Evolutionary conservation across 2,888 invertebrate species (phyloP).

Genomic region (Brachyptera putata): DNA sequence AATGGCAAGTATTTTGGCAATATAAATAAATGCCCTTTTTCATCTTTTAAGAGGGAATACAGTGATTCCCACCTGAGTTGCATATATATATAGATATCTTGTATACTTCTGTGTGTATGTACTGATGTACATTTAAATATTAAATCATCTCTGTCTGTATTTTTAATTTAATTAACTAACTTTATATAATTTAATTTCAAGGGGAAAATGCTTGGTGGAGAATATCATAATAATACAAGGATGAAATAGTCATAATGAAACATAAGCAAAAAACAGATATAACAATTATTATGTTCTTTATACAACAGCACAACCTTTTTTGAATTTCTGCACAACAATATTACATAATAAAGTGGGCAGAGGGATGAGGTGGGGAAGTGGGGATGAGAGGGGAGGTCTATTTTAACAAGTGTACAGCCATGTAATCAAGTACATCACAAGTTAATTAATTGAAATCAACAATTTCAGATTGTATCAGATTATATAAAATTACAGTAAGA

Average conservation of each 20-base stretch:
- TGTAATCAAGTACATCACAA: slow-evolving; percentile 8
- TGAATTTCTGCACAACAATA: slow-evolving; percentile 39
- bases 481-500: no score
- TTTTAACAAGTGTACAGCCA: not conserved
- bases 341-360: slow-evolving; percentile 31
- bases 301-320: slow-evolving; percentile 50
- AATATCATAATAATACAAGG: slow-evolving; percentile 17
- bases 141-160: no score
- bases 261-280: slow-evolving; percentile 47
- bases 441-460: no score
- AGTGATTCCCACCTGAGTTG: slow-evolving; percentile 46
- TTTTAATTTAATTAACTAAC: slow-evolving; percentile 45
- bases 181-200: slow-evolving; percentile 44
- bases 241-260: slow-evolving; percentile 24
- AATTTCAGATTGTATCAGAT: no score
- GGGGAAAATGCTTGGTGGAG: not conserved
- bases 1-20: slow-evolving; percentile 15
- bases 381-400: slow-evolving; percentile 12
- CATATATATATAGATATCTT: slow-evolving; percentile 45
- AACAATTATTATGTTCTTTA: slow-evolving; percentile 45
- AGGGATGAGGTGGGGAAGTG: slow-evolving; percentile 27
- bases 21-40: not conserved
- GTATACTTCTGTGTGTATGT: slow-evolving; percentile 44
- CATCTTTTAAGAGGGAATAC: slow-evolving; percentile 5
- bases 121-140: slow-evolving; percentile 16